These are phyloP conservation scores for Tenrec ecaudatus DNA, from an alignment of 2,113 vertebrate species.

Conservation along the genomic window DNA sequence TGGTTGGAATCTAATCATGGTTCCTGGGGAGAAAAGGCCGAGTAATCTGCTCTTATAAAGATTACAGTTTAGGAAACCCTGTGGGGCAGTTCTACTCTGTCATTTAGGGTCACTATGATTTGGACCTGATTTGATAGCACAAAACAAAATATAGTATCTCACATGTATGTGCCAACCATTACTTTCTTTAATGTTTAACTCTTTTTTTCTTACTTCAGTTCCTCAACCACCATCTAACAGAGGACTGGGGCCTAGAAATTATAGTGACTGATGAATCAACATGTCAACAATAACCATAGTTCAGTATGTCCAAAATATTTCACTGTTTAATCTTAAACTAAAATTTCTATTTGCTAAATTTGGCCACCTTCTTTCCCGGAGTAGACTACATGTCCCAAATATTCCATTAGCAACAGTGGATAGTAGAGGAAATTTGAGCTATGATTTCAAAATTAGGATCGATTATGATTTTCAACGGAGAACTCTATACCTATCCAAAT, in stretches of 20 bases:
- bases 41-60: not conserved
- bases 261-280: not conserved
- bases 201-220: not conserved
- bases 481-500: not conserved
- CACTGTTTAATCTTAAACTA: conserved; percentile 15
- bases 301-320: not conserved
- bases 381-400: not conserved
- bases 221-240: not conserved
- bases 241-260: not conserved
- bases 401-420: not conserved
- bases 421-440: not conserved
- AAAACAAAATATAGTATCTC: not conserved
- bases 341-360: conserved; percentile 28
- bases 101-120: not conserved
- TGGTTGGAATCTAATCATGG: not conserved
- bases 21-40: not conserved
- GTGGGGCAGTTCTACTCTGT: not conserved
- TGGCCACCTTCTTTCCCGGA: not conserved
- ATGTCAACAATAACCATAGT: not conserved
- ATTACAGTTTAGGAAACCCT: not conserved
- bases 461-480: not conserved
- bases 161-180: too few species aligned
- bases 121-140: not conserved
- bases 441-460: conserved; percentile 16
- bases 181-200: not conserved